These are phyloP conservation scores for Acrobasis consociella DNA, from an alignment of 2,888 invertebrate genomes.

Conservation along the genomic window DNA sequence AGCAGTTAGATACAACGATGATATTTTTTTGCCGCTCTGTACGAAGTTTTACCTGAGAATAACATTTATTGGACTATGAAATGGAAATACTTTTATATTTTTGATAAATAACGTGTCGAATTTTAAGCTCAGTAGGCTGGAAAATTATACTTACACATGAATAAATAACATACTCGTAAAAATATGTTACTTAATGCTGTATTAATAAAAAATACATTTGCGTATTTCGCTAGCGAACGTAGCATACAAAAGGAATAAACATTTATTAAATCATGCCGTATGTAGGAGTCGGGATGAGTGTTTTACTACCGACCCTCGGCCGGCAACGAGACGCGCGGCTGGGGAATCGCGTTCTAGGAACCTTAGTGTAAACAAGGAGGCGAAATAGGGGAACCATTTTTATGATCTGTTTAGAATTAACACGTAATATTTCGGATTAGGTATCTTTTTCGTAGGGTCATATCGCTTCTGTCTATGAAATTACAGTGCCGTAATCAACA, in stretches of 20 bases:
- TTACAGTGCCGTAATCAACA: too few species aligned
- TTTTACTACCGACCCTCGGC: slow-evolving; percentile 40
- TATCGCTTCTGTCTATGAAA: background rate
- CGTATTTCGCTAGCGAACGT: slow-evolving; percentile 23
- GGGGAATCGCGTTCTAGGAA: slow-evolving; percentile 12
- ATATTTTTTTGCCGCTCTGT: too few species aligned
- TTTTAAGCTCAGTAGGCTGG: background rate
- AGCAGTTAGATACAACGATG: too few species aligned
- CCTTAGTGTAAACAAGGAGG: background rate
- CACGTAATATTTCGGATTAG: background rate
- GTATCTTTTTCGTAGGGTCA: background rate
- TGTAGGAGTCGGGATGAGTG: slow-evolving; percentile 40
- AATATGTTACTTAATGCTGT: background rate
- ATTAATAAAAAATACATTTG: slow-evolving; percentile 23
- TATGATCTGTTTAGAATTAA: background rate
- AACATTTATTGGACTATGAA: too few species aligned
- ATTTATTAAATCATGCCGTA: slow-evolving; percentile 46
- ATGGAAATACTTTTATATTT: too few species aligned
- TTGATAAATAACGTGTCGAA: too few species aligned
- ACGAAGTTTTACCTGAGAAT: too few species aligned
- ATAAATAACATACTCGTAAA: background rate
- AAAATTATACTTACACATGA: background rate
- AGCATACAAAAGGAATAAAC: slow-evolving; percentile 36
- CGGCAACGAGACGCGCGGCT: slow-evolving; percentile 32
- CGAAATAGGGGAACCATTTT: background rate